Conservation (phyloP, 2,113 vertebrate genomes). For the Rousettus leschenaultii region DNA sequence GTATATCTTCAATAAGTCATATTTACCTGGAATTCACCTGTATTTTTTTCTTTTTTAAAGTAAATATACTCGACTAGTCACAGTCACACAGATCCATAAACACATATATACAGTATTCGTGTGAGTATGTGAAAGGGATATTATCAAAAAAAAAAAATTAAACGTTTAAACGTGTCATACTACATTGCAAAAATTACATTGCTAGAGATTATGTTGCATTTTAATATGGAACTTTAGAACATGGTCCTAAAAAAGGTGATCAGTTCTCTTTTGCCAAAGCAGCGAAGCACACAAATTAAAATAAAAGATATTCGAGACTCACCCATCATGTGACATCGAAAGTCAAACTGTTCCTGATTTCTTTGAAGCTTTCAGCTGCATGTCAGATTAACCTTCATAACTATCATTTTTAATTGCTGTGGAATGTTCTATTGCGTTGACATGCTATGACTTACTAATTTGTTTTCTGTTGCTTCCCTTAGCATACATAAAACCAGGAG, state of each 20-base stretch:
- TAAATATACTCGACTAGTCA: not conserved
- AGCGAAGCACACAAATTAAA: not conserved
- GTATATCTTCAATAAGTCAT: not conserved
- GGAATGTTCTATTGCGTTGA: not conserved
- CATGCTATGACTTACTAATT: not conserved
- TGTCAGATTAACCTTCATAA: not conserved
- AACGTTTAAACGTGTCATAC: not conserved
- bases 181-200: not conserved
- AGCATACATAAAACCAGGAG: not conserved
- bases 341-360: not conserved
- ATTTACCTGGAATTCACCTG: not conserved
- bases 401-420: not conserved
- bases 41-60: not conserved
- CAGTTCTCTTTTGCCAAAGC: not conserved
- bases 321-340: not conserved
- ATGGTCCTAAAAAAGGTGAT: not conserved
- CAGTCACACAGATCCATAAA: not conserved
- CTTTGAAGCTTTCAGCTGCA: not conserved
- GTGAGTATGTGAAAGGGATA: not conserved
- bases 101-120: not conserved
- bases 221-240: slow-evolving; percentile 30
- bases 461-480: not conserved
- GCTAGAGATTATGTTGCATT: not conserved
- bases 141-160: not conserved
- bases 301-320: slow-evolving; percentile 11